Conservation (phyloP, 2,113 vertebrate genomes). For the Desmodus rotundus region DNA sequence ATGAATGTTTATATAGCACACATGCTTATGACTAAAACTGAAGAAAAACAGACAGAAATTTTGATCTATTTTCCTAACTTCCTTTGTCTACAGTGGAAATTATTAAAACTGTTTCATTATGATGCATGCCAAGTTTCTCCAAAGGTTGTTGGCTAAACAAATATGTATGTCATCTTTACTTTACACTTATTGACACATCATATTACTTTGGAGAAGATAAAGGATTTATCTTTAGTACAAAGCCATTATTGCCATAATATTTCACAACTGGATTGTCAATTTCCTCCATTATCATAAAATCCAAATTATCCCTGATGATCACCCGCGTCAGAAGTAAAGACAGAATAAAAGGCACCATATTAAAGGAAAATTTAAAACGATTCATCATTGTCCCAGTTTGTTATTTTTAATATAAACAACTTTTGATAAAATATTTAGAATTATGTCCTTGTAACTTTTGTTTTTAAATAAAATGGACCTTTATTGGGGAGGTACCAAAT, state of each 20-base stretch:
- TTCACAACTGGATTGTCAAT: slow-evolving; percentile 78
- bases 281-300: slow-evolving; percentile 78
- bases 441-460: slow-evolving; percentile 9
- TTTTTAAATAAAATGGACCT: slow-evolving; percentile 4
- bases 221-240: slow-evolving; percentile 71
- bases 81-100: slow-evolving; percentile 13
- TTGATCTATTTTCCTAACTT: slow-evolving; percentile 15
- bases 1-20: background rate
- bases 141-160: slow-evolving; percentile 65
- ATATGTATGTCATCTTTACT: slow-evolving; percentile 68
- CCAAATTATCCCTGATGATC: slow-evolving; percentile 67
- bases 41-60: slow-evolving; percentile 29
- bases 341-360: slow-evolving; percentile 20
- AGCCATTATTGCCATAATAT: slow-evolving; percentile 78
- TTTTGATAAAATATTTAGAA: slow-evolving; percentile 41
- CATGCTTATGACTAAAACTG: background rate
- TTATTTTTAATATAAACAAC: slow-evolving; percentile 55
- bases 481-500: background rate
- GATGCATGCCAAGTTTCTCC: slow-evolving; percentile 59
- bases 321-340: slow-evolving; percentile 64
- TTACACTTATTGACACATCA: slow-evolving; percentile 75
- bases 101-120: slow-evolving; percentile 53
- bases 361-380: slow-evolving; percentile 64
- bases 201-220: slow-evolving; percentile 74
- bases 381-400: slow-evolving; percentile 54